Conservation (phyloP, 2,113 vertebrate genomes). For the Falco punctatus region DNA sequence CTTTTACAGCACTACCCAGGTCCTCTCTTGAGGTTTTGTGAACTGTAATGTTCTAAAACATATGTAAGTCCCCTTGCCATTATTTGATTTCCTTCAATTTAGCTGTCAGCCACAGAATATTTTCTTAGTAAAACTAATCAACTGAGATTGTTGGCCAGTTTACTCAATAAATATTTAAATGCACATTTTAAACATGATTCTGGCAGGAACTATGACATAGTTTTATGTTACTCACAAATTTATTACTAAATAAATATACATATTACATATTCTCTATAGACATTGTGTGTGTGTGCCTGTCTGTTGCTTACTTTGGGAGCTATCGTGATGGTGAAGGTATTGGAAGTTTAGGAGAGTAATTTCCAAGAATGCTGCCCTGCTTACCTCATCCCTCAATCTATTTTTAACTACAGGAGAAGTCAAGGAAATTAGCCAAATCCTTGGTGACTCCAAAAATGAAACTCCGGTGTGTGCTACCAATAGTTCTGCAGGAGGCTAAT, state of each 20-base stretch:
- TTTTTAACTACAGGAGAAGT: not conserved
- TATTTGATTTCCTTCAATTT: not conserved
- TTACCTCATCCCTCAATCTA: not conserved
- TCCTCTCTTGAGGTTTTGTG: not conserved
- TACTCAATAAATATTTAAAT: not conserved
- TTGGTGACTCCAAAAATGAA: not conserved
- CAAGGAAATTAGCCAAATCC: not conserved
- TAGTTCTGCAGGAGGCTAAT: not conserved
- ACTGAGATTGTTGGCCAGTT: not conserved
- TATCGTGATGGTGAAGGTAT: not conserved
- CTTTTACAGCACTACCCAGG: not conserved
- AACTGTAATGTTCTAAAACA: not conserved
- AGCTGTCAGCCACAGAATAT: not conserved
- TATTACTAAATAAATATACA: not conserved
- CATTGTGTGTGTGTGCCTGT: not conserved
- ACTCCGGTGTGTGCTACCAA: not conserved
- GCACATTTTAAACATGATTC: not conserved
- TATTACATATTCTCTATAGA: not conserved
- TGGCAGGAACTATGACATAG: not conserved
- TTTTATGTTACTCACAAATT: not conserved
- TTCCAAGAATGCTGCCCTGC: not conserved
- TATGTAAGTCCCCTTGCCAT: not conserved
- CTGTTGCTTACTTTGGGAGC: not conserved
- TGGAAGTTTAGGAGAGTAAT: not conserved
- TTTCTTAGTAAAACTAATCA: not conserved